A percentile compares a stretch with the other conserved stretches of the same genome.
Evolutionary conservation across 2,888 invertebrate genomes (phyloP).

Genomic region (Troides helena): DNA sequence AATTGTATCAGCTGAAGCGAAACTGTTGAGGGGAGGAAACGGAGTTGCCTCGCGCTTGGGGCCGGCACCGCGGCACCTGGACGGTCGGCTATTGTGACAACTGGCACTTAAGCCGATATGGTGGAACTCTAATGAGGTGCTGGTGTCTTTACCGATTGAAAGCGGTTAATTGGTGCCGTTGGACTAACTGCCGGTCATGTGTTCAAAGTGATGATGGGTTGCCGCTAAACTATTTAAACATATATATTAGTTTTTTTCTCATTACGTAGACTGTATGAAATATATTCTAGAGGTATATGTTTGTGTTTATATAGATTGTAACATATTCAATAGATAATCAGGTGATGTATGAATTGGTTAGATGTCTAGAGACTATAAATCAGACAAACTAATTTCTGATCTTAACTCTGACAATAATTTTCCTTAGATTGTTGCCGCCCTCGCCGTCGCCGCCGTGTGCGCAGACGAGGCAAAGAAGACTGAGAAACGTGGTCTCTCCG

Average conservation of each 20-base stretch:
- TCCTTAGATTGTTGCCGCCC: slow-evolving; percentile 61
- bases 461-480: slow-evolving; percentile 74
- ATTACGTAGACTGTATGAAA: too few species aligned
- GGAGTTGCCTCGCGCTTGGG: neutral
- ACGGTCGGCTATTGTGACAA: neutral
- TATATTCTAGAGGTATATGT: too few species aligned
- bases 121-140: neutral
- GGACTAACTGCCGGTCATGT: too few species aligned
- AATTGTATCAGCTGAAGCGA: slow-evolving; percentile 1
- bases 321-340: neutral
- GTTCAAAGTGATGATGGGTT: too few species aligned
- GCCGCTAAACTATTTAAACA: too few species aligned
- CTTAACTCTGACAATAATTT: neutral
- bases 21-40: slow-evolving; percentile 15
- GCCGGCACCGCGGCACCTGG: neutral
- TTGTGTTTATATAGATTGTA: too few species aligned
- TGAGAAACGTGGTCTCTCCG: slow-evolving; percentile 71
- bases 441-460: slow-evolving; percentile 61
- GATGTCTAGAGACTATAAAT: neutral
- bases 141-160: neutral
- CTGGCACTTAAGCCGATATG: neutral
- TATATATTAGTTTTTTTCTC: too few species aligned
- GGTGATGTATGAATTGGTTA: neutral
- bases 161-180: neutral
- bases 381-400: neutral